Evolutionary conservation across 2,888 invertebrate genomes (phyloP), one percentile per base, ranked within the genome.

Genomic region (Zygaena filipendulae): DNA sequence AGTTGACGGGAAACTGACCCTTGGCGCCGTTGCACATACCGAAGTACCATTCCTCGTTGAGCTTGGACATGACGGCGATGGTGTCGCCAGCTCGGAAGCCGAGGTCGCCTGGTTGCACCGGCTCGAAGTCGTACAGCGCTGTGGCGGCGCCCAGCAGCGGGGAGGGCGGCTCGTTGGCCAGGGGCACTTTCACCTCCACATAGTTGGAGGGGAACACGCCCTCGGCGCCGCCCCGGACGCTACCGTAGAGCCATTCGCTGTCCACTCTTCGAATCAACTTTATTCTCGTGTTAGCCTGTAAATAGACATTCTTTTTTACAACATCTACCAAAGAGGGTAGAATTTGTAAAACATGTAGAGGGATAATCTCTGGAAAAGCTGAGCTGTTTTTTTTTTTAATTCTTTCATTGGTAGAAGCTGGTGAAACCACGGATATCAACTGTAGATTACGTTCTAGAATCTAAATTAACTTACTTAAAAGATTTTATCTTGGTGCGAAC

Each of bases 181-280:
- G 62, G 29, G 92, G 90, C 40, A 90, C 83, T 56, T 87, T 86
- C 23, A 93, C 70, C 44, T 91, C 85, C 39, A 94, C 83, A 64
- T 90, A 94, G 63, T 85, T 90, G 11, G 82, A 75, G 2, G 95
- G 95, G 68, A 95, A 94, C 42, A 94, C 86, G 20, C 95, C 95
- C 56, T 87, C 86, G 33, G 81, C 80, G 35, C 85, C 86, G 43
- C 61, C 67, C 29, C 83, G 84, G 29, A 87, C 66, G 43, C 84
- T 83, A 4, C 95, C 95, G 53, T 83, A 86, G 39, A 90, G 68
- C 95, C 95, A 95, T 42, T 92, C 91, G 16, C 84, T 81, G 53
- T 91, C 90, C 13, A 92, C 79, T 48, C 84, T 82, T 47, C 84
- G 82, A 43, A 88, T 58, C 46, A 95, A 64, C 41, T 85, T 82